These are phyloP conservation scores for Harpagifer antarcticus DNA, from an alignment of 2,797 vertebrate genomes.

Conservation along the genomic window DNA sequence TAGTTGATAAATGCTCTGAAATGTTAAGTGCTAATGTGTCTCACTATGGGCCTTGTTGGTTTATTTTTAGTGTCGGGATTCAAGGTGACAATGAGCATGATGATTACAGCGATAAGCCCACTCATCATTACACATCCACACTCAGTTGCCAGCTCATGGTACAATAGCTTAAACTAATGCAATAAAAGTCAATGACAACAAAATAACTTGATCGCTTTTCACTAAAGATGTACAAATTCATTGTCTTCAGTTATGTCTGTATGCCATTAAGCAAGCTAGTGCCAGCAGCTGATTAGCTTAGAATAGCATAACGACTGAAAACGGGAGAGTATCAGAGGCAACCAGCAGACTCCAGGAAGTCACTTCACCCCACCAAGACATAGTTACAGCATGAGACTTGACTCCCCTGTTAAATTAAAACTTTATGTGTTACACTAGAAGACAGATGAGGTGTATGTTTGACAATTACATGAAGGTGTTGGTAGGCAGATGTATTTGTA, in stretches of 20 bases:
- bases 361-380: neutral
- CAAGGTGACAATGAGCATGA: conserved; percentile 20
- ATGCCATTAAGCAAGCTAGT: neutral
- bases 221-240: neutral
- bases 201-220: neutral
- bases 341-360: neutral
- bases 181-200: neutral
- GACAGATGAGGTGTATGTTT: neutral
- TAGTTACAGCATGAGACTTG: neutral
- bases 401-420: neutral
- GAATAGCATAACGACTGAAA: neutral
- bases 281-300: neutral
- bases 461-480: neutral
- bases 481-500: neutral
- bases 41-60: neutral
- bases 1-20: conserved; percentile 10
- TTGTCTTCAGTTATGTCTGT: neutral
- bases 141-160: neutral
- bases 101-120: neutral
- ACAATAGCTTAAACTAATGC: neutral
- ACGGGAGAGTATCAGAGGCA: no score
- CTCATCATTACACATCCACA: conserved; percentile 1
- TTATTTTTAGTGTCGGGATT: neutral
- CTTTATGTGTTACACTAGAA: neutral
- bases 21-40: neutral